These are phyloP conservation scores for Chlamydotis undulata DNA, from an alignment of 2,113 vertebrate genomes.

Conservation along the genomic window DNA sequence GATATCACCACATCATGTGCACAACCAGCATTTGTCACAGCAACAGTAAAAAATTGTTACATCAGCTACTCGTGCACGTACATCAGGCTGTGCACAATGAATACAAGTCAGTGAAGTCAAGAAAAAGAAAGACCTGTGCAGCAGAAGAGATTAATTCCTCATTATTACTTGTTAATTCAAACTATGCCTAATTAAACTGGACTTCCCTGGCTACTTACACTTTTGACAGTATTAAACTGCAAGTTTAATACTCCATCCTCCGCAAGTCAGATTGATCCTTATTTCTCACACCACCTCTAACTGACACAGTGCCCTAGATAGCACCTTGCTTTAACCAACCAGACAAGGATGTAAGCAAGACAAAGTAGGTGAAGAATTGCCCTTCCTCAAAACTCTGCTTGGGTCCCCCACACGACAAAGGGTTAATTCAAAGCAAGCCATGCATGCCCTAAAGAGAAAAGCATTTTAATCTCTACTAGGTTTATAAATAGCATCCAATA, in stretches of 20 bases:
- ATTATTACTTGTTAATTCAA: background rate
- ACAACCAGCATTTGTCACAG: background rate
- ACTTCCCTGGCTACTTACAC: background rate
- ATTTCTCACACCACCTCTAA: background rate
- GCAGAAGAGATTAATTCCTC: background rate
- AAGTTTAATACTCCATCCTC: background rate
- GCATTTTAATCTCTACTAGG: slow-evolving; percentile 62
- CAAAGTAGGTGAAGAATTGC: background rate
- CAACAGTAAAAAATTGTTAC: background rate
- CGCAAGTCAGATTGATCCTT: rapidly evolving
- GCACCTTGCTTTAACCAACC: background rate
- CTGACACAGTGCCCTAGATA: background rate
- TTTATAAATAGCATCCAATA: slow-evolving; percentile 66
- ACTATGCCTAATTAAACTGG: background rate
- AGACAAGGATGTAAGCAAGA: background rate
- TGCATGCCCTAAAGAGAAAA: slow-evolving; percentile 62
- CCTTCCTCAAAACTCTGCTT: background rate
- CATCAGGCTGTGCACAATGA: background rate
- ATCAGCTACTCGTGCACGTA: background rate
- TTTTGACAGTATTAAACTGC: background rate
- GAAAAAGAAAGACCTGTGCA: background rate
- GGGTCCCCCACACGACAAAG: background rate
- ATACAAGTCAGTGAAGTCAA: background rate
- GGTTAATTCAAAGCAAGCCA: slow-evolving; percentile 54
- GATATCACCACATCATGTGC: background rate